Conservation (phyloP, 1,140 invertebrate species). For the Ephestia elutella region DNA sequence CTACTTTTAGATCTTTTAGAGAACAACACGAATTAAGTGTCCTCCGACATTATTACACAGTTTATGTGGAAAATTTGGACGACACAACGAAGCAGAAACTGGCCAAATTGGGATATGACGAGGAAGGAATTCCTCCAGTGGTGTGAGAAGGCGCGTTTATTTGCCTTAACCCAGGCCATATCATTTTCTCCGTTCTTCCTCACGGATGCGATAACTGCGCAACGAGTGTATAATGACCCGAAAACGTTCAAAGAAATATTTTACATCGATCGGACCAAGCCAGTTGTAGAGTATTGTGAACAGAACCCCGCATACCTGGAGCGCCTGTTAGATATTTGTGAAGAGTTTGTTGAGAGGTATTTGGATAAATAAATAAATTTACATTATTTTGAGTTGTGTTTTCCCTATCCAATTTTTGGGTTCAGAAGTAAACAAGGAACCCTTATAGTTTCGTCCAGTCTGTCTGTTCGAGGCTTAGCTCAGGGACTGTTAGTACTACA, state of each 20-base stretch:
- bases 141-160: slow-evolving; percentile 39
- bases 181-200: slow-evolving; percentile 41
- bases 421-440: no score
- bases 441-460: no score
- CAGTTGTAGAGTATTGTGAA: slow-evolving; percentile 37
- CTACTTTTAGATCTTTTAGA: slow-evolving; percentile 50
- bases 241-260: slow-evolving; percentile 32
- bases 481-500: no score
- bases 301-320: slow-evolving; percentile 24
- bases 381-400: no score
- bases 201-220: slow-evolving; percentile 38
- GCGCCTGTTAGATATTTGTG: slow-evolving; percentile 35
- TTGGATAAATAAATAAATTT: not conserved
- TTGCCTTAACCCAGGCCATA: slow-evolving; percentile 32
- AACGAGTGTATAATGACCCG: slow-evolving; percentile 43
- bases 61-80: slow-evolving; percentile 38
- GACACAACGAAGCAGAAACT: slow-evolving; percentile 30
- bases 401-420: no score
- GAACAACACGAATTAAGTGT: slow-evolving; percentile 39
- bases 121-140: slow-evolving; percentile 29
- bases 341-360: slow-evolving; percentile 50
- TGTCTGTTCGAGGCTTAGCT: no score
- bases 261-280: slow-evolving; percentile 39
- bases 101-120: slow-evolving; percentile 30
- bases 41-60: slow-evolving; percentile 48